These are phyloP conservation scores for Ptychobarbus kaznakovi DNA, from an alignment of 2,797 vertebrate species.

Conservation along the genomic window DNA sequence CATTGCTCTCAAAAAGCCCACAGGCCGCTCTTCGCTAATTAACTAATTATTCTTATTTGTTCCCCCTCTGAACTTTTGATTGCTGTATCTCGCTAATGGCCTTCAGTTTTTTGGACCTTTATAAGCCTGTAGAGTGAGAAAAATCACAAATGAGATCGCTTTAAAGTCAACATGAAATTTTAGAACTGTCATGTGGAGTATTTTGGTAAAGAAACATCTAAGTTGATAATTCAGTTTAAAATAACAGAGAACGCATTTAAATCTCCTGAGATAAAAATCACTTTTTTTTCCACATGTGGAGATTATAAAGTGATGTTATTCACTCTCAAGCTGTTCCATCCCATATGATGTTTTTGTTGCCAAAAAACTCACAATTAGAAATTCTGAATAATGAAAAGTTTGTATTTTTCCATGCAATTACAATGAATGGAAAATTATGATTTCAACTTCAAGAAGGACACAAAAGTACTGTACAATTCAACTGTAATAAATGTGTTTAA, in stretches of 20 bases:
- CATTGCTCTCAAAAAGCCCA: constrained; percentile 65
- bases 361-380: neutral
- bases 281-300: too few species aligned
- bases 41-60: constrained; percentile 77
- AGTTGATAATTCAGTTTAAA: neutral
- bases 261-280: neutral
- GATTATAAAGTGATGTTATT: neutral
- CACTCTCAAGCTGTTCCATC: neutral
- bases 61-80: constrained; percentile 40
- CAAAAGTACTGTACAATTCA: neutral
- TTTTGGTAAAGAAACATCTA: neutral
- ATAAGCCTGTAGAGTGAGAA: neutral
- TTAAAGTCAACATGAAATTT: neutral
- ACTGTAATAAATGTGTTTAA: neutral
- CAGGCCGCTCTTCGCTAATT: constrained; percentile 74
- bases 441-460: neutral
- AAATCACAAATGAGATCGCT: neutral
- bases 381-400: neutral
- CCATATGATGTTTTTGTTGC: neutral
- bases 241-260: too few species aligned
- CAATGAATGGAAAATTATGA: neutral
- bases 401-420: neutral
- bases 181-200: too few species aligned
- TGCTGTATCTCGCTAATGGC: constrained; percentile 34
- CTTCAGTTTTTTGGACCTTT: constrained; percentile 12